Base-by-base conservation (phyloP, 2,113 vertebrate genomes). In the Rhinichthys klamathensis region DNA sequence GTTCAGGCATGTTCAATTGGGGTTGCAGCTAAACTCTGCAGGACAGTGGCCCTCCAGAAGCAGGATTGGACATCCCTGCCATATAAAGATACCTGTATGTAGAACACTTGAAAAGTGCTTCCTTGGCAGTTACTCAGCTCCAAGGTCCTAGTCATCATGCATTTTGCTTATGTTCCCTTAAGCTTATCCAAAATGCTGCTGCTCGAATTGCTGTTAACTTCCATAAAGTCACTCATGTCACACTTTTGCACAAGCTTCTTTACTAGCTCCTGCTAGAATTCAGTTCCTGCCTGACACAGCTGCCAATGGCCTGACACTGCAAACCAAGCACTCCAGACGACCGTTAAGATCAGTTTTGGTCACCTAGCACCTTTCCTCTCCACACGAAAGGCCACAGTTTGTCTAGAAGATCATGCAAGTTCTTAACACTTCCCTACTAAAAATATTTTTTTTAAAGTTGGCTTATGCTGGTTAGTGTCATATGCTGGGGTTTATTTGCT, bases 221-320 rank as follows among this genome's bases (percentile, higher is more conserved):
- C 30, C 3, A 78, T 35, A n/a, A 58, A 78, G 32, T 78, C 30
- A 58, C 51, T n/a, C 51, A 75, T 75, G 51, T 58, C 54, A 78
- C 18, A 58, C 30, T n/a, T 77, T 76, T 76, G 27, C 74, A 54
- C 49, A 76, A 23, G 27, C 27, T 18, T 30, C 74, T 77, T 76
- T 21, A 35, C 30, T 60, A 60, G 75, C n/a, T 78, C 32, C 30
- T 58, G 30, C 11, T 60, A n/a, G 10, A 78, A 38, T 58, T 78
- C 30, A 58, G 76, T 41, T 78, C 11, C 76, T 78, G 12, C 25
- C 21, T 78, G 32, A 9, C 54, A 78, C 51, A 78, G 51, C 51
- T 58, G 51, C 5, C 16, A 54, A 54, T 6, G 51, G 51, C 6
- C 75, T 60, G 21, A 38, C 51, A 38, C 16, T 21, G 16, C 51